A percentile compares a stretch with the other conserved stretches of the same genome.
Evolutionary conservation across 2,113 vertebrate genomes (phyloP).

Genomic region (Oncorhynchus clarkii): DNA sequence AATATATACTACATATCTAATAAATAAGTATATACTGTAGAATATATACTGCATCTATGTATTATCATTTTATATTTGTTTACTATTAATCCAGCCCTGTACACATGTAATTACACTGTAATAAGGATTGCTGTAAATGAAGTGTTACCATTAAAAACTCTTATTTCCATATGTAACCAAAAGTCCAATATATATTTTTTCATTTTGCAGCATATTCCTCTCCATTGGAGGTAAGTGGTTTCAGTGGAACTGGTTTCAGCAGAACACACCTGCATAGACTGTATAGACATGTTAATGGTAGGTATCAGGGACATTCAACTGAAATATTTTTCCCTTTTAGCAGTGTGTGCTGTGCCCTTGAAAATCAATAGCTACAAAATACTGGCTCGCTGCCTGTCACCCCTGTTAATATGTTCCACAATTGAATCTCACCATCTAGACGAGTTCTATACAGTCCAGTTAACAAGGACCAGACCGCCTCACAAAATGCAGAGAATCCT

Average conservation of each 20-base stretch:
- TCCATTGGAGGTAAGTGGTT: not conserved
- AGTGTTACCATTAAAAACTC: no score
- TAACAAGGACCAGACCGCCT: not conserved
- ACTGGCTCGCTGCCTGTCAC: slow-evolving; percentile 36
- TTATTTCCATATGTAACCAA: not conserved
- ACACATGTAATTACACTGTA: no score
- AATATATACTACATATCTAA: no score
- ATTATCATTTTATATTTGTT: no score
- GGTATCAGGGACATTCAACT: slow-evolving; percentile 22
- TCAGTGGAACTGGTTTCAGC: not conserved
- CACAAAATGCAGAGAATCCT: slow-evolving; percentile 2
- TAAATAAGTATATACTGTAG: no score
- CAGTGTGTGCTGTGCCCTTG: slow-evolving; percentile 26
- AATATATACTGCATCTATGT: no score
- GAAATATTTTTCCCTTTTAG: slow-evolving; percentile 19
- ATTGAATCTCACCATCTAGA: slow-evolving; percentile 45
- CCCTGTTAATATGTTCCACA: slow-evolving; percentile 39
- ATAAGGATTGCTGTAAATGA: no score
- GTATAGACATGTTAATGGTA: not conserved
- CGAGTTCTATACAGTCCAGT: slow-evolving; percentile 28
- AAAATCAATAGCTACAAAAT: slow-evolving; percentile 34
- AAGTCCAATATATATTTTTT: not conserved
- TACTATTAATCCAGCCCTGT: no score
- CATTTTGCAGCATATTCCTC: not conserved
- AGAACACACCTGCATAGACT: no score